phyloP scores from a whole-genome alignment of 2,113 vertebrate species.

The Etia nguti region DNA sequence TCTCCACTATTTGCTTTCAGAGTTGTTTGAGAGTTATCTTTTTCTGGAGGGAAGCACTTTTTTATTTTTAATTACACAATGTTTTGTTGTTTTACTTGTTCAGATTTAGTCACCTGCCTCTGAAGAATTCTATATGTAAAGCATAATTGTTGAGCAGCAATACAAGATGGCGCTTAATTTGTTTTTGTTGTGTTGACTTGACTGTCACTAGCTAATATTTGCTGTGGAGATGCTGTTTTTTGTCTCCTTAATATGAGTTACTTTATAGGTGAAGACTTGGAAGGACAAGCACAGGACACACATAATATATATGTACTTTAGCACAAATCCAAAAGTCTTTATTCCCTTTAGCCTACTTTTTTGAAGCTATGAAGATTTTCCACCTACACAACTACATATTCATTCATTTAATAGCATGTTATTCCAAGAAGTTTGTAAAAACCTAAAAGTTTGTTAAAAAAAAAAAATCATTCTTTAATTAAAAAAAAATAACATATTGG shows the following conservation, averaged over 20 bases:
- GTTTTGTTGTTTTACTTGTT: neutral
- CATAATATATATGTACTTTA: neutral
- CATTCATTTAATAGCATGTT: neutral
- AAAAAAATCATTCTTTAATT: neutral
- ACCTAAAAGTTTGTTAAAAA: neutral
- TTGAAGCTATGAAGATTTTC: neutral
- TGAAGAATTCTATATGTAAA: neutral
- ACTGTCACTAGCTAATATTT: neutral
- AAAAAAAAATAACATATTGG: fast-evolving
- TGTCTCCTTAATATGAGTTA: neutral
- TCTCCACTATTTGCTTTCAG: neutral
- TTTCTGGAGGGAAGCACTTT: neutral
- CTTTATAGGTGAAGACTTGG: neutral
- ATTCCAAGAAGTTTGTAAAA: neutral
- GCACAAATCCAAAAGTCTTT: neutral
- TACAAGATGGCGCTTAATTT: neutral
- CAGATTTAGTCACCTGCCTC: neutral
- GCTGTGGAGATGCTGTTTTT: neutral
- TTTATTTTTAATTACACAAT: neutral
- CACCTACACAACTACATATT: neutral
- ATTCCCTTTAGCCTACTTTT: neutral
- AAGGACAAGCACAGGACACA: neutral
- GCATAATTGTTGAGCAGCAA: neutral
- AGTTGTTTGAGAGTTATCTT: neutral
- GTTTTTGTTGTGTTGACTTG: neutral